A percentile compares a stretch with the other conserved stretches of the same genome.
Evolutionary conservation across 2,113 vertebrate genomes (phyloP).

Genomic region (Oceanites oceanicus): DNA sequence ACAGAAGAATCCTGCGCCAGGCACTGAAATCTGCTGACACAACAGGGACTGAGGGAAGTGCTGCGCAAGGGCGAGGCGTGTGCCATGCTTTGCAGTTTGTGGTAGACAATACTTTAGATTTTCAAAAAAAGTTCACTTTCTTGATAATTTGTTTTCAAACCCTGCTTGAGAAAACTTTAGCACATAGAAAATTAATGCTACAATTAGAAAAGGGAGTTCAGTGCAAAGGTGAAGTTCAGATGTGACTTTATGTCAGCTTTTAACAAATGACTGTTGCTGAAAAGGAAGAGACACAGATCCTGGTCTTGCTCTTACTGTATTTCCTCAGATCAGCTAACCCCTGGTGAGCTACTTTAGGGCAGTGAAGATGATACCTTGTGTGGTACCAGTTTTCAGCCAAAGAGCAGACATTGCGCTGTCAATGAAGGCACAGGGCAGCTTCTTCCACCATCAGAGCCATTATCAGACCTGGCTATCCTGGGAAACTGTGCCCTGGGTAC

Average conservation of each 20-base stretch:
- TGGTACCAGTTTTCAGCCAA: not conserved
- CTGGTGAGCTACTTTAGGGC: not conserved
- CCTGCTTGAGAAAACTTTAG: not conserved
- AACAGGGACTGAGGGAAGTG: accelerated
- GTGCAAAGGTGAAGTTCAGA: not conserved
- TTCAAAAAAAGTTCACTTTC: not conserved
- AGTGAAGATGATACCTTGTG: accelerated
- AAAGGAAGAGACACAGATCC: accelerated
- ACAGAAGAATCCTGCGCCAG: not conserved
- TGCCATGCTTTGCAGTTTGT: accelerated
- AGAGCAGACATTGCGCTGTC: accelerated
- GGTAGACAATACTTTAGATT: not conserved
- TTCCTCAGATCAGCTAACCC: not conserved
- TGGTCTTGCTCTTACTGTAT: not conserved
- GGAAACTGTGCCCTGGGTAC: accelerated
- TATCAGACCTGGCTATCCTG: too few species aligned
- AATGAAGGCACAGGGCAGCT: not conserved
- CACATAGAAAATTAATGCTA: not conserved
- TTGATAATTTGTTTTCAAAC: not conserved
- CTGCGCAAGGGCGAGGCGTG: accelerated
- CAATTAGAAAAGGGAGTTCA: not conserved
- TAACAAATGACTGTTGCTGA: not conserved
- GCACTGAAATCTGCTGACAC: not conserved
- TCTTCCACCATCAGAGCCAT: accelerated
- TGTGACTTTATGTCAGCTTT: not conserved